These are phyloP conservation scores for Whitmania pigra DNA, from an alignment of 1,140 invertebrate genomes.

Conservation along the genomic window DNA sequence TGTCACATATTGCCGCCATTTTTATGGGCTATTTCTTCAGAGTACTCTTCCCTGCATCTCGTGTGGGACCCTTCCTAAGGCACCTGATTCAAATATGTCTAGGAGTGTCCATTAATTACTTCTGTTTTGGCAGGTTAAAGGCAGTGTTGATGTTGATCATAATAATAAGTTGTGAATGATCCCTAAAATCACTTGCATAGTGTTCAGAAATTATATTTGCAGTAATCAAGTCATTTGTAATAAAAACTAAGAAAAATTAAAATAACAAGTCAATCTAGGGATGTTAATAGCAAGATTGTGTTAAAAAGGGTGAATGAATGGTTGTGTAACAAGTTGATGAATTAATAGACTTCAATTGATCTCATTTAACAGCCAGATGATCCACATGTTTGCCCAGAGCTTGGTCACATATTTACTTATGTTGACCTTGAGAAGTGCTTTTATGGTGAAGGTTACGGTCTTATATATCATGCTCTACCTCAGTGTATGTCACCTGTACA, in stretches of 20 bases:
- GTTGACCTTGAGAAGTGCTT: neutral
- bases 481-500: conserved; percentile 67
- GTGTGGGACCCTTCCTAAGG: conserved; percentile 25
- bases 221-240: no score
- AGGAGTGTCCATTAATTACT: conserved; percentile 31
- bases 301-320: no score
- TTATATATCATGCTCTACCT: conserved; percentile 59
- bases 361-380: conserved; percentile 18
- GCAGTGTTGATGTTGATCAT: no score
- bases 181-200: no score
- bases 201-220: no score
- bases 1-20: conserved; percentile 32
- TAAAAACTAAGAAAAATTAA: no score
- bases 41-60: conserved; percentile 26
- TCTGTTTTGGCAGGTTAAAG: conserved; percentile 37
- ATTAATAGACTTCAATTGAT: conserved; percentile 5
- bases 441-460: conserved; percentile 26
- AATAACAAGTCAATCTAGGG: no score
- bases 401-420: conserved; percentile 12
- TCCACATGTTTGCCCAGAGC: conserved; percentile 17
- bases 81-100: conserved; percentile 31
- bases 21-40: conserved; percentile 32
- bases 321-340: neutral
- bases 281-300: no score
- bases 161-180: no score